A percentile compares a stretch with the other conserved stretches of the same genome.
phyloP scores from a whole-genome alignment of 2,797 vertebrate genomes.

The Bovichtus variegatus region DNA sequence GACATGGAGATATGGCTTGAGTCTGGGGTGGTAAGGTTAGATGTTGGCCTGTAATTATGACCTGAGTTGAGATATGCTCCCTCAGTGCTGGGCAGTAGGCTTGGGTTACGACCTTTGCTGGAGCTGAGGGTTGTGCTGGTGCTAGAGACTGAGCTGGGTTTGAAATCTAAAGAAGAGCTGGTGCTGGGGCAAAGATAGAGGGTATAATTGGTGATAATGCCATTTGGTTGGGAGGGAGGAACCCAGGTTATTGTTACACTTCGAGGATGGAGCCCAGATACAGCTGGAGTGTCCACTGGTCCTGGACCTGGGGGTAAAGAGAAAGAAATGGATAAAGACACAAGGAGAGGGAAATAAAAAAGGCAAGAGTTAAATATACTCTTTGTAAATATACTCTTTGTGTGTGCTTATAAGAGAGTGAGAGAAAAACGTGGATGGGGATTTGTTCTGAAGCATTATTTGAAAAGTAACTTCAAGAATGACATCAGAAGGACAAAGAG shows the following conservation, averaged over 20 bases:
- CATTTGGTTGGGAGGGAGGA: slow-evolving; percentile 74
- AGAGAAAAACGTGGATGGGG: slow-evolving; percentile 17
- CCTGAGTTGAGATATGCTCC: slow-evolving; percentile 12
- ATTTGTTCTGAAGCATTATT: slow-evolving; percentile 65
- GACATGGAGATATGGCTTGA: slow-evolving; percentile 21
- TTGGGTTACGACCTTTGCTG: slow-evolving; percentile 19
- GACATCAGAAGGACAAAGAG: slow-evolving; percentile 80
- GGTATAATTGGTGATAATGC: slow-evolving; percentile 73
- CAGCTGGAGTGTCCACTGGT: slow-evolving; percentile 52
- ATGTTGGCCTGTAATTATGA: slow-evolving; percentile 34
- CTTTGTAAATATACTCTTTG: slow-evolving; percentile 7
- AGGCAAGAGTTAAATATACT: slow-evolving; percentile 4
- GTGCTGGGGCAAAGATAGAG: slow-evolving; percentile 56
- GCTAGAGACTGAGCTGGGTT: slow-evolving; percentile 29
- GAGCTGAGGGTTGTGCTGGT: slow-evolving; percentile 25
- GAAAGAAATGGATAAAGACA: slow-evolving; percentile 23
- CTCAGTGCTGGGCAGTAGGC: slow-evolving; percentile 16
- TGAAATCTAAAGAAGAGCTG: slow-evolving; percentile 19
- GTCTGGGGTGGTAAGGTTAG: slow-evolving; percentile 23
- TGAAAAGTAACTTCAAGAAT: slow-evolving; percentile 71
- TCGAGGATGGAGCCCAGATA: slow-evolving; percentile 62
- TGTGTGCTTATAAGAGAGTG: slow-evolving; percentile 20
- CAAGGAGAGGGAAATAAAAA: background rate
- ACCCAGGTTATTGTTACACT: slow-evolving; percentile 66
- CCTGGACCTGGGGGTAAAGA: slow-evolving; percentile 68